Conservation (phyloP, 2,797 vertebrate genomes). For the Pelochelys cantorii region DNA sequence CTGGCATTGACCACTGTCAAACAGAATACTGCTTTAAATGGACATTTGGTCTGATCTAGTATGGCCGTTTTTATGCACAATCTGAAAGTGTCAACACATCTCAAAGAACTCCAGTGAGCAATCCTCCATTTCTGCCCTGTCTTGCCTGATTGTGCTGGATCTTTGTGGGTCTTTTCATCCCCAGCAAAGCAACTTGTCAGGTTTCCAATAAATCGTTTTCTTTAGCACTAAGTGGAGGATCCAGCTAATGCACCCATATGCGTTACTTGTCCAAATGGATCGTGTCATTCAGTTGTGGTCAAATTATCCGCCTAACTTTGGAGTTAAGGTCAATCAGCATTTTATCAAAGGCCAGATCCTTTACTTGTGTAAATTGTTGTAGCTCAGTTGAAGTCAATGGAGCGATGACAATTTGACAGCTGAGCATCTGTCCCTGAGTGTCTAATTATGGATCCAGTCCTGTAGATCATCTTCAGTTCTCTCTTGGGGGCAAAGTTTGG, state of each 20-base stretch:
- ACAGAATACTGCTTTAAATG: too few relatives aligned
- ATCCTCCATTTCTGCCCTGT: slow-evolving; percentile 31
- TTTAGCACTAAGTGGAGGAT: not conserved
- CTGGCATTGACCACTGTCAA: too few relatives aligned
- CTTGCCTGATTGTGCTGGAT: not conserved
- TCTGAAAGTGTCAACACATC: not conserved
- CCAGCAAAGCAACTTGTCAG: not conserved
- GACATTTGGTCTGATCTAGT: too few relatives aligned
- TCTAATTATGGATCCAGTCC: not conserved
- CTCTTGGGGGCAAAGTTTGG: not conserved
- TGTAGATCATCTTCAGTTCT: not conserved
- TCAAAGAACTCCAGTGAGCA: not conserved
- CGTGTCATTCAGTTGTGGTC: not conserved
- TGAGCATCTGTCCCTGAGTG: not conserved
- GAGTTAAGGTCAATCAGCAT: not conserved
- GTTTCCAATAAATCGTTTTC: not conserved
- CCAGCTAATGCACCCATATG: not conserved
- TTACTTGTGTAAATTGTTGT: not conserved
- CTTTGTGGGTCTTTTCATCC: not conserved
- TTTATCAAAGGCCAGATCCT: not conserved
- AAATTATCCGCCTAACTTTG: not conserved
- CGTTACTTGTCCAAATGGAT: not conserved
- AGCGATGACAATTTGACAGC: not conserved
- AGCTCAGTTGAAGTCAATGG: not conserved
- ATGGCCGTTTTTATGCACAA: not conserved